Evolutionary conservation across 2,113 vertebrate genomes (phyloP), one percentile per base, ranked within the genome.

Genomic region (Strigops habroptila): DNA sequence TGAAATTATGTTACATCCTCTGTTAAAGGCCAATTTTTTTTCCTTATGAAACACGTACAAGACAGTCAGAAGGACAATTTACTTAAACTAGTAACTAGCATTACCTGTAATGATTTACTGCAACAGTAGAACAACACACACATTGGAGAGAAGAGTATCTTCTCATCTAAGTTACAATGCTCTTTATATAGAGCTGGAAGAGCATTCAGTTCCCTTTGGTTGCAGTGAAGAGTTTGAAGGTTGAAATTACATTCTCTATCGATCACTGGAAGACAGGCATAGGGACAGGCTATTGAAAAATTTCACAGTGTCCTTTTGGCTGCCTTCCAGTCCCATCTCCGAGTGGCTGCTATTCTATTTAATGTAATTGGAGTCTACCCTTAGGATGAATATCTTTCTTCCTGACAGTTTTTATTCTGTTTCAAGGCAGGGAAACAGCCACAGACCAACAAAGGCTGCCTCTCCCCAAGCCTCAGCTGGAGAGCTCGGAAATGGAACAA

Each of bases 241-340:
- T 88, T 97, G 95, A 96, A 96, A 96, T 96, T 96, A 95, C 95
- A 96, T 94, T 96, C 95, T 91, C 76, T 93, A 88, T 93, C 25
- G 43, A 92, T 95, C 93, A 94, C 77, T 75, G 64, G 35, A 94
- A 94, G 90, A 94, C 93, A 86, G 71, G 73, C 87, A 68, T 10
- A 86, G 76, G 71, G 94, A 94, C 90, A 88, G 90, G 93, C 96
- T 95, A 95, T 84, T 96, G 93, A 97, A 96, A 96, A 94, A 95
- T 91, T 81, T 93, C 94, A 95, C 88, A 44, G 93, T 86, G 88
- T 95, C 93, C 82, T 92, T 96, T 95, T 97, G 96, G 96, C 96
- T 97, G 95, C 95, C 95, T 96, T 95, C 95, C 96, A 96, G 95
- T 84, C 92, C 88, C 80, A 91, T 86, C 90, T 96, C 90, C 52